Evolutionary conservation across 2,797 vertebrate species (phyloP).

Genomic region (Falco concolor): DNA sequence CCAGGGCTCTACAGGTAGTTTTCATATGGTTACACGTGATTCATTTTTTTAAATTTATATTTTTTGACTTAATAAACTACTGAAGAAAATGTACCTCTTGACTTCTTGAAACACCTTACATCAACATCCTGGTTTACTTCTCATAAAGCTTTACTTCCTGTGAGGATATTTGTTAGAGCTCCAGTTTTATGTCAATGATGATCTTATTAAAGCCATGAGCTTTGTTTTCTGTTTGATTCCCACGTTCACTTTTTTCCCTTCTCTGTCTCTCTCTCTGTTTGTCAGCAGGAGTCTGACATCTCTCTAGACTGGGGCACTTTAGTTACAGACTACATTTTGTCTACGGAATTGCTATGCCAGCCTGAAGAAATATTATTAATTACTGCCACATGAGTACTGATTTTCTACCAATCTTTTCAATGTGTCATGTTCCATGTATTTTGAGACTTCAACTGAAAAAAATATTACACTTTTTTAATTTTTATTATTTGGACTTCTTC

Average conservation of each 20-base stretch:
- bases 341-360: neutral
- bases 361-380: neutral
- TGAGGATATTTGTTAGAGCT: neutral
- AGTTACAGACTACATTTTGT: neutral
- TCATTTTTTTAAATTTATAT: neutral
- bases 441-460: neutral
- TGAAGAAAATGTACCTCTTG: neutral
- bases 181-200: neutral
- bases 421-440: neutral
- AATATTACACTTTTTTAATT: neutral
- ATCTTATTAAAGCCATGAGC: neutral
- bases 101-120: neutral
- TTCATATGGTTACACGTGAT: neutral
- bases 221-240: neutral
- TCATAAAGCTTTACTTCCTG: neutral
- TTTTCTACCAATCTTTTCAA: neutral
- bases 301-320: neutral
- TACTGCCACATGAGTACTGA: neutral
- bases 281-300: neutral
- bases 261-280: neutral
- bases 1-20: neutral
- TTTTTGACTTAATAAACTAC: neutral
- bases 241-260: neutral
- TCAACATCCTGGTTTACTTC: neutral
- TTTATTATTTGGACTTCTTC: neutral